phyloP scores from a whole-genome alignment of 2,113 vertebrate species.

The Ursus arctos region DNA sequence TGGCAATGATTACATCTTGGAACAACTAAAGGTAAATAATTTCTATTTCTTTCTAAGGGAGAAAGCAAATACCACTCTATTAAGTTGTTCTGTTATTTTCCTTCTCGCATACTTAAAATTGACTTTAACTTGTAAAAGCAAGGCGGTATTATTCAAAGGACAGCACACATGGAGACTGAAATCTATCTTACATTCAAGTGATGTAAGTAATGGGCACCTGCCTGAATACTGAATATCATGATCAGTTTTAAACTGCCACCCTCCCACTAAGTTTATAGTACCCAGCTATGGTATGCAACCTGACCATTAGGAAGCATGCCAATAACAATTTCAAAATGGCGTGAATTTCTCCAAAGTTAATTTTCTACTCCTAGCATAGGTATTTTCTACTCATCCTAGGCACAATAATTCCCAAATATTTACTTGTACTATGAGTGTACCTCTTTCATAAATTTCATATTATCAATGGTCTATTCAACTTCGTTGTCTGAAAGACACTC shows the following conservation, averaged over 20 bases:
- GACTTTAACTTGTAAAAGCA: neutral
- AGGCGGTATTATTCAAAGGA: neutral
- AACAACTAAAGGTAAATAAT: neutral
- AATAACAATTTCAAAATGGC: conserved; percentile 1
- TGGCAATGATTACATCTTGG: conserved; percentile 24
- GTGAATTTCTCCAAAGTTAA: neutral
- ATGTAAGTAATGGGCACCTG: neutral
- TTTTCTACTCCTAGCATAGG: conserved; percentile 3
- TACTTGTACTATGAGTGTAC: neutral
- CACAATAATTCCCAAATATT: neutral
- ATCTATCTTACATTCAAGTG: neutral
- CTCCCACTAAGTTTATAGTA: neutral
- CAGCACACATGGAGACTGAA: neutral
- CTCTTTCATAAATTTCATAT: neutral
- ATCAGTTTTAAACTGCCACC: conserved; percentile 27
- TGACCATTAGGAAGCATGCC: neutral
- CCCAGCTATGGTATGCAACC: neutral
- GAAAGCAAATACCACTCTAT: neutral
- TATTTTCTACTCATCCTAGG: neutral
- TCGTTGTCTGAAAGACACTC: neutral
- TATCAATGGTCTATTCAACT: neutral
- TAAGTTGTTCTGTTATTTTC: neutral
- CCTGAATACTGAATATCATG: neutral
- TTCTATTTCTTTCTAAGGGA: conserved; percentile 5
- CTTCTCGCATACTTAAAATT: neutral